Percentiles rank a stretch among this genome's conserved stretches.
Conservation (phyloP, 2,888 invertebrate species). For the Volucella inanis region DNA sequence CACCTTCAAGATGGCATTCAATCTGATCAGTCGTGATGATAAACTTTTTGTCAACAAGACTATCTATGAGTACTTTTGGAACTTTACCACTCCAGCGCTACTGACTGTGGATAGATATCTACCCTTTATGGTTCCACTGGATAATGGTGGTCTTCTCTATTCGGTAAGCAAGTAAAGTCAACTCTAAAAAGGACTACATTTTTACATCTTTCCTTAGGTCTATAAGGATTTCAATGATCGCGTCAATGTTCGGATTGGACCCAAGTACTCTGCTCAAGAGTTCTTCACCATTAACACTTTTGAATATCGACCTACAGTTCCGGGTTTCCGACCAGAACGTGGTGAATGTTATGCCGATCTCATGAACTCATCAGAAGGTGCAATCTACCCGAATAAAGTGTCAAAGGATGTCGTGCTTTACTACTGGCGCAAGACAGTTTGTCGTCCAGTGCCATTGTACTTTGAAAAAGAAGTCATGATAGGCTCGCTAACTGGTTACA, state of each 20-base stretch:
- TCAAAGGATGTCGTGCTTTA: slow-evolving; percentile 85
- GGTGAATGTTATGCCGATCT: slow-evolving; percentile 85
- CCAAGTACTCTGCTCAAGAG: slow-evolving; percentile 84
- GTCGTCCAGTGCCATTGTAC: slow-evolving; percentile 75
- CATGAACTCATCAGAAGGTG: slow-evolving; percentile 87
- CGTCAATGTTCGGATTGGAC: slow-evolving; percentile 86
- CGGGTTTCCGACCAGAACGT: slow-evolving; percentile 83
- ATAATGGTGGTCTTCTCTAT: slow-evolving; percentile 81
- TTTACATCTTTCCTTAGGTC: slow-evolving; percentile 83
- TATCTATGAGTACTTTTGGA: slow-evolving; percentile 87
- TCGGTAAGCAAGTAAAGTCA: slow-evolving; percentile 5
- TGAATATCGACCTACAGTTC: slow-evolving; percentile 84
- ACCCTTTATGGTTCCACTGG: slow-evolving; percentile 86
- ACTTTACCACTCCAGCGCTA: slow-evolving; percentile 86
- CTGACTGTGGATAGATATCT: slow-evolving; percentile 84
- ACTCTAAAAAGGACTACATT: too few relatives aligned
- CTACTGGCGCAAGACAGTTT: slow-evolving; percentile 87
- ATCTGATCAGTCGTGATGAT: slow-evolving; percentile 84
- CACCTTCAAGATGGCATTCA: slow-evolving; percentile 84
- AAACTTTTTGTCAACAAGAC: slow-evolving; percentile 84
- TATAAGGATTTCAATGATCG: slow-evolving; percentile 86
- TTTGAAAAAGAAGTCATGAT: slow-evolving; percentile 78
- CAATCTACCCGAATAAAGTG: slow-evolving; percentile 85
- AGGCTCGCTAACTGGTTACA: slow-evolving; percentile 84
- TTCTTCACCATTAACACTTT: slow-evolving; percentile 87